phyloP scores from a whole-genome alignment of 2,113 vertebrate species.

The Larimichthys polyactis region DNA sequence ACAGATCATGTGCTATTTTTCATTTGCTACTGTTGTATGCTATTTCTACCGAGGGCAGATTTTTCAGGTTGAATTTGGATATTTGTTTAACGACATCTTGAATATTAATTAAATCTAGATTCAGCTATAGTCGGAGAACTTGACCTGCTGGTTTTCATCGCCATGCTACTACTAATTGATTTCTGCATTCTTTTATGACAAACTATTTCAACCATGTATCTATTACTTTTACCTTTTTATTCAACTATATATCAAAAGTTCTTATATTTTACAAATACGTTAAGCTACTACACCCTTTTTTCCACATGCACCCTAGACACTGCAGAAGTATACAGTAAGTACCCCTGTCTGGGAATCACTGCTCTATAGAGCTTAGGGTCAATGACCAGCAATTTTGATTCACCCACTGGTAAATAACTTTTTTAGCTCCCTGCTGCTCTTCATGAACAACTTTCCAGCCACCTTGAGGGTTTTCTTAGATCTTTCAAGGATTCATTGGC shows the following conservation, averaged over 20 bases:
- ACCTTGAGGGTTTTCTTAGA: constrained; percentile 49
- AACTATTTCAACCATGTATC: not conserved
- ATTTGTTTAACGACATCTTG: too few relatives aligned
- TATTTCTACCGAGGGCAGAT: not conserved
- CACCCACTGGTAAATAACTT: constrained; percentile 55
- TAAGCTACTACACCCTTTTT: not conserved
- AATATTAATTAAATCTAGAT: not conserved
- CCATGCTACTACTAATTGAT: not conserved
- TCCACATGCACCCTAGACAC: too few relatives aligned
- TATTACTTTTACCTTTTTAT: not conserved
- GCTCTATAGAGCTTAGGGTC: constrained; percentile 1
- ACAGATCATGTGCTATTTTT: constrained; percentile 3
- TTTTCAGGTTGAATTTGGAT: too few relatives aligned
- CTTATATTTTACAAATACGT: too few relatives aligned
- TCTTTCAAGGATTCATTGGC: constrained; percentile 19
- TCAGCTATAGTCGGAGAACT: not conserved
- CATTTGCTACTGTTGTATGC: not conserved
- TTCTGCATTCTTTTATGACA: too few relatives aligned
- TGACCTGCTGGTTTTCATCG: not conserved
- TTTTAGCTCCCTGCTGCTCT: constrained; percentile 41
- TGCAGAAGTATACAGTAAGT: not conserved
- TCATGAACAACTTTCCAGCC: constrained; percentile 33
- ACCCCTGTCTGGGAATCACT: not conserved
- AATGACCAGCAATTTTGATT: constrained; percentile 30
- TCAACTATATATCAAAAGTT: too few relatives aligned